A percentile compares a stretch with the other conserved stretches of the same genome.
These are phyloP conservation scores for Metridium senile DNA, from an alignment of 92 coral and sea anemone genomes.

Conservation along the genomic window DNA sequence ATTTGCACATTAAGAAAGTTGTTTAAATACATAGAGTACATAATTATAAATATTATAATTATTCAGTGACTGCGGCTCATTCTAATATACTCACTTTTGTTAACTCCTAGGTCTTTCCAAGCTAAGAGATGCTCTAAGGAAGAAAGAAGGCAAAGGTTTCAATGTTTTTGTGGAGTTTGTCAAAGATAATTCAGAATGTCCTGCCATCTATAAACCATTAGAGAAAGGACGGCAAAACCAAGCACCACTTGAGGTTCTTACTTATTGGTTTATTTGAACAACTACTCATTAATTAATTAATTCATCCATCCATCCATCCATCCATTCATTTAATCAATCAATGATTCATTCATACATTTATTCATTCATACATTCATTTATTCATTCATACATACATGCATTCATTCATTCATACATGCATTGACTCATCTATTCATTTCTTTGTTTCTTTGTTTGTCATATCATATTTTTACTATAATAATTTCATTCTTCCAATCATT, in stretches of 20 bases:
- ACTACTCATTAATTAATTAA: neutral
- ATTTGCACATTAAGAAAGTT: no score
- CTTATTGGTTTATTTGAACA: no score
- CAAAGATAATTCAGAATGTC: slow-evolving; percentile 71
- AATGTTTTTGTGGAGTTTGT: slow-evolving; percentile 48
- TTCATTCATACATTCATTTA: neutral
- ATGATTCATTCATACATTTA: neutral
- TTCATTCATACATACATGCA: neutral
- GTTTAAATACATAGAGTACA: no score
- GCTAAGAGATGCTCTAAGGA: slow-evolving; percentile 55
- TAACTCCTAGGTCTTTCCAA: slow-evolving; percentile 64
- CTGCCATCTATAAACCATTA: slow-evolving; percentile 70
- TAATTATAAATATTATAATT: no score
- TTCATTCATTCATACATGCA: neutral
- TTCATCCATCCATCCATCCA: neutral
- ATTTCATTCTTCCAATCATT: neutral
- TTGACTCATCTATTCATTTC: neutral
- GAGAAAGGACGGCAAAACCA: slow-evolving; percentile 69
- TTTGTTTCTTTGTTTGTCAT: no score
- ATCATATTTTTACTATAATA: no score
- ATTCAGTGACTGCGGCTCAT: no score
- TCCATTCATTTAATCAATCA: neutral
- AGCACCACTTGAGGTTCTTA: slow-evolving; percentile 72
- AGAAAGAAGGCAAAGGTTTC: slow-evolving; percentile 36
- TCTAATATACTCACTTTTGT: no score